Conservation (phyloP, 2,797 vertebrate genomes). For the Hypotaenidia okinawae region DNA sequence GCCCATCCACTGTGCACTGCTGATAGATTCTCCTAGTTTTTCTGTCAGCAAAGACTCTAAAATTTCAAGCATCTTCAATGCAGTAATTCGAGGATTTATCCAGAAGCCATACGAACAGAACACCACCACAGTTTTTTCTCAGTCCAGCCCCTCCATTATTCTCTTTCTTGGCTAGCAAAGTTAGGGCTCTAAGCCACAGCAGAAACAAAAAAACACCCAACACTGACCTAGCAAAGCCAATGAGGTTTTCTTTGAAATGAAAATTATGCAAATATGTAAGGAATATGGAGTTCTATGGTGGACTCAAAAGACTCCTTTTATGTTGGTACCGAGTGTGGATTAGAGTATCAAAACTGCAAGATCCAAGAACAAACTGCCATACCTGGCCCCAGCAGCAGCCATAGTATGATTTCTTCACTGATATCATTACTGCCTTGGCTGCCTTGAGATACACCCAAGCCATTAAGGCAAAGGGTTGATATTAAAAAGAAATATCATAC, state of each 20-base stretch:
- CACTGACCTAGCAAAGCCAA: background rate
- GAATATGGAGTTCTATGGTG: background rate
- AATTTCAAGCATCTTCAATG: constrained; percentile 39
- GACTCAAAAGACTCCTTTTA: background rate
- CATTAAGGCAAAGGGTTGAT: background rate
- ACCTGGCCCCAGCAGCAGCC: background rate
- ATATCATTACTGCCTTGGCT: background rate
- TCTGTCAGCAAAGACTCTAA: constrained; percentile 56
- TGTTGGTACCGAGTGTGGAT: background rate
- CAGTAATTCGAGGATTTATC: constrained; percentile 39
- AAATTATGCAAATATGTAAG: background rate
- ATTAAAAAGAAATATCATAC: background rate
- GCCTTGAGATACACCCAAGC: background rate
- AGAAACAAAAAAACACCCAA: background rate
- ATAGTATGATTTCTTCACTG: background rate
- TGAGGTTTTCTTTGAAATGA: background rate
- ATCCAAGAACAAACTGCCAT: background rate
- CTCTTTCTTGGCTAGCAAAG: background rate
- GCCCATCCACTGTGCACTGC: constrained; percentile 28
- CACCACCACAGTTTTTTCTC: background rate
- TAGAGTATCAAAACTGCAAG: background rate
- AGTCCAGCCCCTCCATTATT: background rate
- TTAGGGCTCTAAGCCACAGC: background rate
- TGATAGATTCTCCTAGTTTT: constrained; percentile 63
- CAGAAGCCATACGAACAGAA: background rate